A percentile compares a stretch with the other conserved stretches of the same genome.
Conservation (phyloP, 2,113 vertebrate species). For the Macrotus californicus region DNA sequence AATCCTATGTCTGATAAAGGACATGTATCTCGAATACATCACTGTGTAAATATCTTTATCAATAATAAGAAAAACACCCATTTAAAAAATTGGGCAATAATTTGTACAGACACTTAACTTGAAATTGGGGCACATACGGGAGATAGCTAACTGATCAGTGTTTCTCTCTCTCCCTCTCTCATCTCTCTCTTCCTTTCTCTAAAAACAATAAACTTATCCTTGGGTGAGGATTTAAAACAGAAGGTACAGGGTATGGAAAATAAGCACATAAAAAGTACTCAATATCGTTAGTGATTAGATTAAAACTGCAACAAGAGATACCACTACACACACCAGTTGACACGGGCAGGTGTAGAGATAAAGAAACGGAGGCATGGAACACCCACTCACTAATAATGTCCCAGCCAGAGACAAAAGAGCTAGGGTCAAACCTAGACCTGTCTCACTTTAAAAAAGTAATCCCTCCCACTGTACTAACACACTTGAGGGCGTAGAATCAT, state of each 20-base stretch:
- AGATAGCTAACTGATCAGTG: too few species aligned
- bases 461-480: rapidly evolving
- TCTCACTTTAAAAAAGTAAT: not conserved
- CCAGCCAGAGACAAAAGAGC: not conserved
- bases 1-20: not conserved
- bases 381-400: not conserved
- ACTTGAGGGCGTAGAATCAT: not conserved
- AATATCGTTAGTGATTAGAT: not conserved
- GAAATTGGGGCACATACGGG: too few species aligned
- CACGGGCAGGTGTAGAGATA: not conserved
- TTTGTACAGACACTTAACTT: not conserved
- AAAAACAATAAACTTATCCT: too few species aligned
- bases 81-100: not conserved
- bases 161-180: too few species aligned
- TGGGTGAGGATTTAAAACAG: not conserved
- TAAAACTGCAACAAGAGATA: not conserved
- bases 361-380: not conserved
- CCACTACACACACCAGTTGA: not conserved
- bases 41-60: not conserved
- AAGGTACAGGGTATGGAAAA: not conserved
- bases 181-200: too few species aligned
- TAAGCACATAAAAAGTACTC: not conserved
- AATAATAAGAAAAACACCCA: not conserved
- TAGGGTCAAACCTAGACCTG: not conserved
- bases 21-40: not conserved